Base-by-base conservation (phyloP, 2,797 vertebrate species). In the Clangula hyemalis region DNA sequence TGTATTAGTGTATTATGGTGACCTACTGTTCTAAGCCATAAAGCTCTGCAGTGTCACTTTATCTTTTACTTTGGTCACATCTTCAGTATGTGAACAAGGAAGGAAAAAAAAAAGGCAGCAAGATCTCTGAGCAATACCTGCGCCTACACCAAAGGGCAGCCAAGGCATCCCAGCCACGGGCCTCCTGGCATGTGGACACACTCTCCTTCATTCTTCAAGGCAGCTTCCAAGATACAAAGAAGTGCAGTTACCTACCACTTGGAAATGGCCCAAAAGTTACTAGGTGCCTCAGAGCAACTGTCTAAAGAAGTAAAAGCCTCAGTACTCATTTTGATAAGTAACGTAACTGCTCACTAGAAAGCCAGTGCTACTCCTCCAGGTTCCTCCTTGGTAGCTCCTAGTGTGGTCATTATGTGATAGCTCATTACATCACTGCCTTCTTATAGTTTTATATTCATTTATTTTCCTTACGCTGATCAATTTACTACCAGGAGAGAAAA, bases 261-360 rank as follows among this genome's bases (percentile, higher is more conserved):
- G 58, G 73, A 30, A 43, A 81, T 6, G 21, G 78, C 13, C 13
- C 18, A 30, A 8, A 94, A 80, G 41, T 18, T 89, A 38, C 32
- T 58, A 64, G 65, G 32, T 45, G n/a, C 27, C 17, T 94, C 78
- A 90, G 4, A 94, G 45, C 41, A 83, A 72, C 32, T 43, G 28
- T 38, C 68, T 45, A n/a, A 84, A 75, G 43, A 87, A 53, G 28
- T 51, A 85, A 85, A 92, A 93, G 49, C 45, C 32, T 84, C 54
- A 94, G 49, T 66, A 85, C 89, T 83, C 34, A 72, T 41, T 93
- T 34, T 70, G 38, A 90, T 69, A 84, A 91, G 86, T n/a, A 87
- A 79, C 11, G 7, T 25, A 72, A 49, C 10, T 91, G 53, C 14
- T 30, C 57, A 45, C 20, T 22, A 72, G 17, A 88, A 94, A 85